Evolutionary conservation across 2,888 invertebrate species (phyloP).

Genomic region (Ennomos erosarius): DNA sequence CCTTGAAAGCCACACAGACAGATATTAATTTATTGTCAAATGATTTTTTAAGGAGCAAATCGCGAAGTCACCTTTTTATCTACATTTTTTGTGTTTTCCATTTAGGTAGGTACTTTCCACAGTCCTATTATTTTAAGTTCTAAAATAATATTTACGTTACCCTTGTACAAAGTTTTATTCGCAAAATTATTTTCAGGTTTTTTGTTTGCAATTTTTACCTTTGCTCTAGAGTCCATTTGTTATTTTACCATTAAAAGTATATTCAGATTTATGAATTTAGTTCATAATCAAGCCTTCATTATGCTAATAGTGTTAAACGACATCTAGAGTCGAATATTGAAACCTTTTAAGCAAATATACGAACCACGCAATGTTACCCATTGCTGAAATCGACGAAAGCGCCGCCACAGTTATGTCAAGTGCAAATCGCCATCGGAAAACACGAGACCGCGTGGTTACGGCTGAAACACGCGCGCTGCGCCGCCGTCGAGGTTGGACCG

Average conservation of each 20-base stretch:
- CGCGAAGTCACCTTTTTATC: too few species aligned
- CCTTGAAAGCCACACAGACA: too few species aligned
- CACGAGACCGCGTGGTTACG: slow-evolving; percentile 73
- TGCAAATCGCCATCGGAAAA: slow-evolving; percentile 67
- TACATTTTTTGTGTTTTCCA: too few species aligned
- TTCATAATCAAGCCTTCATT: background rate
- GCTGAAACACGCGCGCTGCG: slow-evolving; percentile 81
- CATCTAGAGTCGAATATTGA: slow-evolving; percentile 50
- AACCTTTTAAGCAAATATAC: slow-evolving; percentile 36
- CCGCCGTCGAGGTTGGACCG: slow-evolving; percentile 90
- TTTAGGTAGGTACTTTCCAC: too few species aligned
- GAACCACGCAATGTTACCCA: slow-evolving; percentile 67
- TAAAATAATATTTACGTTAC: too few species aligned
- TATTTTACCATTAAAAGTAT: slow-evolving; percentile 10
- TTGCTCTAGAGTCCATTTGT: background rate
- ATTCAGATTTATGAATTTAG: background rate
- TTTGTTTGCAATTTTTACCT: too few species aligned
- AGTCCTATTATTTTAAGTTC: too few species aligned
- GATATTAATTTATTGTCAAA: too few species aligned
- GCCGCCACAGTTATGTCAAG: slow-evolving; percentile 56
- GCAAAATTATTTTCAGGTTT: too few species aligned
- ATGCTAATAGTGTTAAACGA: slow-evolving; percentile 42
- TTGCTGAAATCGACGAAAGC: slow-evolving; percentile 76
- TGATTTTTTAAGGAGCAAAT: too few species aligned
- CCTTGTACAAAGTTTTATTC: too few species aligned